Conservation (phyloP, 1,140 invertebrate genomes). For the Zaprionus tsacasi region DNA sequence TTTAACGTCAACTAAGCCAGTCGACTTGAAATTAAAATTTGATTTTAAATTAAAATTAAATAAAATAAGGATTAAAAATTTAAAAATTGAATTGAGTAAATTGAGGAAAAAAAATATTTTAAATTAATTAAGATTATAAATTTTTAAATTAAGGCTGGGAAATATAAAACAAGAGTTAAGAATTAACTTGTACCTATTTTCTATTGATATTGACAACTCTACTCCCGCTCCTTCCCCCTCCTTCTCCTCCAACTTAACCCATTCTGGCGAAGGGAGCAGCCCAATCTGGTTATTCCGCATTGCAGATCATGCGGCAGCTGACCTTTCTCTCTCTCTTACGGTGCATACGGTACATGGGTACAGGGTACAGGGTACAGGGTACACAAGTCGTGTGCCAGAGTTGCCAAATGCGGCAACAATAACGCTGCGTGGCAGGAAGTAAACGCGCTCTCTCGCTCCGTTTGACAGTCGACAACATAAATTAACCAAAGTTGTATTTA, state of each 20-base stretch:
- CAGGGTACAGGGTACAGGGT: neutral
- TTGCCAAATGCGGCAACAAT: slow-evolving; percentile 40
- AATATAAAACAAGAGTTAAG: too few relatives aligned
- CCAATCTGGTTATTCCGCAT: slow-evolving; percentile 18
- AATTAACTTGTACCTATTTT: neutral
- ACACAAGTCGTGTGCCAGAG: slow-evolving; percentile 41
- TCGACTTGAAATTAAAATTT: too few relatives aligned
- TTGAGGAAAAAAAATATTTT: too few relatives aligned
- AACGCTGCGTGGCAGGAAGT: slow-evolving; percentile 64
- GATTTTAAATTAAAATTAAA: too few relatives aligned
- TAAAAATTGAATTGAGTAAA: too few relatives aligned
- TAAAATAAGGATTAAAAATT: too few relatives aligned
- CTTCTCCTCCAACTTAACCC: neutral
- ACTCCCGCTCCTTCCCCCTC: neutral
- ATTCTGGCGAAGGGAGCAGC: neutral
- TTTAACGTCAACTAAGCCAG: too few relatives aligned
- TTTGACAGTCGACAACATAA: slow-evolving; percentile 76
- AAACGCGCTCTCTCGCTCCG: slow-evolving; percentile 34
- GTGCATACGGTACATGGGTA: neutral
- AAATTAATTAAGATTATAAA: too few relatives aligned
- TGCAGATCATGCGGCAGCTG: slow-evolving; percentile 26
- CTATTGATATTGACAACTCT: neutral
- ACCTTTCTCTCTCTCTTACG: slow-evolving; percentile 24
- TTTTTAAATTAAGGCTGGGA: too few relatives aligned
- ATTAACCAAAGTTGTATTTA: slow-evolving; percentile 82